Conservation (phyloP, 1,140 invertebrate genomes). For the Drosophila funebris region DNA sequence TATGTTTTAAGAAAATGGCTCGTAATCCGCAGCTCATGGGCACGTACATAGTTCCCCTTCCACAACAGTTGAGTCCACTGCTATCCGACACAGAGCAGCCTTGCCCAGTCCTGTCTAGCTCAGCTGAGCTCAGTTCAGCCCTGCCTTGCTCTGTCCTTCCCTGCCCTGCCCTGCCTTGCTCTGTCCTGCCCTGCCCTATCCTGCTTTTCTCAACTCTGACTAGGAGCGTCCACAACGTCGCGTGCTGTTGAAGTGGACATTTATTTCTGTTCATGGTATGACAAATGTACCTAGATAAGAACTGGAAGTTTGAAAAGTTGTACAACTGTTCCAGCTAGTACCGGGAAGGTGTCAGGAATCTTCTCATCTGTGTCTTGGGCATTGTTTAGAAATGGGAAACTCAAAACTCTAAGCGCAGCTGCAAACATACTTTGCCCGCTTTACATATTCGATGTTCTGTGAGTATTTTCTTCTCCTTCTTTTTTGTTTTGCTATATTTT, state of each 20-base stretch:
- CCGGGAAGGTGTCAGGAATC: neutral
- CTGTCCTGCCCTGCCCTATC: neutral
- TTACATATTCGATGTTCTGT: constrained; percentile 17
- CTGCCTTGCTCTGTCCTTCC: too few species aligned
- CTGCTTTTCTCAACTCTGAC: neutral
- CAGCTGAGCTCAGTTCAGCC: neutral
- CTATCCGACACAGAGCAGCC: too few species aligned
- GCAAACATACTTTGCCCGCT: neutral
- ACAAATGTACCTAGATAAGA: constrained; percentile 73
- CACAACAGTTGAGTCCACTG: too few species aligned
- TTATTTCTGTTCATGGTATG: constrained; percentile 68
- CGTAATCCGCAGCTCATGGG: constrained; percentile 44
- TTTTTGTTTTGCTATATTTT: constrained; percentile 3
- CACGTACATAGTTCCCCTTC: too few species aligned
- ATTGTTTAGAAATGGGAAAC: neutral
- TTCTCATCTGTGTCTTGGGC: neutral
- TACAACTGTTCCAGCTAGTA: neutral
- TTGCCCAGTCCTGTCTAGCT: neutral
- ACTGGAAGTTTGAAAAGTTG: constrained; percentile 35
- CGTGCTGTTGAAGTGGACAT: constrained; percentile 63
- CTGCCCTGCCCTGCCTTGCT: neutral
- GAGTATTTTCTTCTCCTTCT: too few species aligned
- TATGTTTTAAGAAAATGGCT: constrained; percentile 72
- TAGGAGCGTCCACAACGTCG: neutral
- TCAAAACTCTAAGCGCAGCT: neutral